These are phyloP conservation scores for Pelusios castaneus DNA, from an alignment of 2,113 vertebrate species.

Conservation along the genomic window DNA sequence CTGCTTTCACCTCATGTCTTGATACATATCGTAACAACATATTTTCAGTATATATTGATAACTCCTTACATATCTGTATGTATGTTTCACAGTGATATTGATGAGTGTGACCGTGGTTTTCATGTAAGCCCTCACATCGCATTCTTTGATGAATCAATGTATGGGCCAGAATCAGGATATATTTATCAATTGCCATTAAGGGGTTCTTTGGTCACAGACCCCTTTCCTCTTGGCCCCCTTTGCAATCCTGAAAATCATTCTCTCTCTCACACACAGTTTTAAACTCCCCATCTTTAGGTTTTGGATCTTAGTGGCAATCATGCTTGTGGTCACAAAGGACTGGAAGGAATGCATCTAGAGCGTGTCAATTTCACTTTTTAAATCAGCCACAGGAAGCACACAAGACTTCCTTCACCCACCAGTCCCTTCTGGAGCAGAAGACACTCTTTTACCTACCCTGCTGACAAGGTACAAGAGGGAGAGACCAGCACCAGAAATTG, in stretches of 20 bases:
- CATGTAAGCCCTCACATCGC: neutral
- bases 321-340: neutral
- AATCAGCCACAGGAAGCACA: neutral
- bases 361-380: conserved; percentile 1
- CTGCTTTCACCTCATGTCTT: neutral
- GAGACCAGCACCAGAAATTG: neutral
- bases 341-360: neutral
- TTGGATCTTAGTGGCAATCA: neutral
- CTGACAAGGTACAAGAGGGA: neutral
- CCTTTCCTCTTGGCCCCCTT: neutral
- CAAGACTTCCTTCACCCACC: conserved; percentile 40
- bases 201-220: neutral
- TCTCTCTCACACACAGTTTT: neutral
- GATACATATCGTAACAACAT: neutral
- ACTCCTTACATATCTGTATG: neutral
- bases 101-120: neutral
- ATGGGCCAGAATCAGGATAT: neutral
- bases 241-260: neutral
- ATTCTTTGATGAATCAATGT: neutral
- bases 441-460: neutral
- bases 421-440: neutral
- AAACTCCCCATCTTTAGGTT: neutral
- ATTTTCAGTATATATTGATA: neutral
- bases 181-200: neutral
- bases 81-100: neutral